phyloP scores from a whole-genome alignment of 2,888 invertebrate species.

The Synergus laeviventris region DNA sequence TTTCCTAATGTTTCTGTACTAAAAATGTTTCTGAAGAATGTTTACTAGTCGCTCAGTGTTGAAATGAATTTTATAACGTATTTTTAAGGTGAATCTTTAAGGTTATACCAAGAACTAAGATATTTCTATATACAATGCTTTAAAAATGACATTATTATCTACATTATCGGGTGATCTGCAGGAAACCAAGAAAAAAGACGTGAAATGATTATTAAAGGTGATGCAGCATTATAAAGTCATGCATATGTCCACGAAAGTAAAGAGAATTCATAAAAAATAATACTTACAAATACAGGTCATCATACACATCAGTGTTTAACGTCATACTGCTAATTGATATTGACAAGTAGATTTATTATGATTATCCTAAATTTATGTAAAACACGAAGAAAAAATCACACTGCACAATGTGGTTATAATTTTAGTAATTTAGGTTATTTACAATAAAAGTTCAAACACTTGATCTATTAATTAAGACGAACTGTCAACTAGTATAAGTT shows the following conservation, averaged over 20 bases:
- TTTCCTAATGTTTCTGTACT: too few relatives aligned
- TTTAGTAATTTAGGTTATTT: slow-evolving; percentile 4
- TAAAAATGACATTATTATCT: background rate
- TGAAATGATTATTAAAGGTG: slow-evolving; percentile 12
- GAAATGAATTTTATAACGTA: too few relatives aligned
- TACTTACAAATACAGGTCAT: slow-evolving; percentile 87
- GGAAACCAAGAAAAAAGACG: background rate
- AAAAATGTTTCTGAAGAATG: too few relatives aligned
- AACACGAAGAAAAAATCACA: background rate
- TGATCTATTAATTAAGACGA: background rate
- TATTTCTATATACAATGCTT: background rate
- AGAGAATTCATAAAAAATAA: background rate
- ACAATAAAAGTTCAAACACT: slow-evolving; percentile 5
- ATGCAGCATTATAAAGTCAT: background rate
- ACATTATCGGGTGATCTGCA: background rate
- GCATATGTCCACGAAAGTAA: background rate
- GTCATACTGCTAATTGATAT: slow-evolving; percentile 64
- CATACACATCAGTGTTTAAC: slow-evolving; percentile 78
- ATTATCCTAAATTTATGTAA: slow-evolving; percentile 44
- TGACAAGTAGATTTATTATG: slow-evolving; percentile 41
- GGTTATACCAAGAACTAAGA: background rate
- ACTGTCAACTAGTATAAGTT: slow-evolving; percentile 4
- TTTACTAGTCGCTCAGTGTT: too few relatives aligned
- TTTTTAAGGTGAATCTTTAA: background rate
- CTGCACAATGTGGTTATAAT: background rate